A percentile compares a stretch with the other conserved stretches of the same genome.
These are phyloP conservation scores for Phymatocera aterrima DNA, from an alignment of 2,888 invertebrate genomes.

Conservation along the genomic window DNA sequence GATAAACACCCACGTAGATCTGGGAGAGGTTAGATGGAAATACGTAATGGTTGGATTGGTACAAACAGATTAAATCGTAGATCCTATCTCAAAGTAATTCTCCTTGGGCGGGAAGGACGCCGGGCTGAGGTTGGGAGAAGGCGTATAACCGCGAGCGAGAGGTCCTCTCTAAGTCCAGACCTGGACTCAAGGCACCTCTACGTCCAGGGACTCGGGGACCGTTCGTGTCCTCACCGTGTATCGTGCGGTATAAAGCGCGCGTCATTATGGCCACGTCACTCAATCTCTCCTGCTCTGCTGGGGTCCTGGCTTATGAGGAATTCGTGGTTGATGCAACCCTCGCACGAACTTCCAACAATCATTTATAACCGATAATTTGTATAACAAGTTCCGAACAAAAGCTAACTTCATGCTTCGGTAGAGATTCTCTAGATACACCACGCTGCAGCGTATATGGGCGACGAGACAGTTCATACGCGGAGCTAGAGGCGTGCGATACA, in stretches of 20 bases:
- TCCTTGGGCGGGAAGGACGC: conserved; percentile 62
- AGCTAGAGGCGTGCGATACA: background rate
- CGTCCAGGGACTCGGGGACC: background rate
- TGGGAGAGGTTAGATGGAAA: conserved; percentile 46
- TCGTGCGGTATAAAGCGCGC: conserved; percentile 52
- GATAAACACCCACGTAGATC: conserved; percentile 48
- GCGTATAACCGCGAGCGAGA: conserved; percentile 51
- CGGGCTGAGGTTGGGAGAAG: conserved; percentile 54
- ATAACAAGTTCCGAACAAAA: conserved; percentile 58
- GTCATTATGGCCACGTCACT: conserved; percentile 72
- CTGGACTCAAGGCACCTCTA: conserved; percentile 21
- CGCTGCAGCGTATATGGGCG: background rate
- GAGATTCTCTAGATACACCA: conserved; percentile 32
- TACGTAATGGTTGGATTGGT: conserved; percentile 61
- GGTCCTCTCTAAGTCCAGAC: conserved; percentile 30
- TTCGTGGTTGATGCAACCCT: conserved; percentile 30
- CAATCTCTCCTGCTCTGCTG: conserved; percentile 62
- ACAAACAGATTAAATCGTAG: conserved; percentile 64
- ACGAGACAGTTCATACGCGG: conserved; percentile 1
- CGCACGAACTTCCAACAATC: conserved; percentile 56
- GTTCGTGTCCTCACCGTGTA: conserved; percentile 34
- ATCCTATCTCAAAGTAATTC: conserved; percentile 56
- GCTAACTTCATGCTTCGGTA: conserved; percentile 41
- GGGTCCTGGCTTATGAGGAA: conserved; percentile 55
- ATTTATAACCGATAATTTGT: conserved; percentile 66